Percentiles rank a stretch among this genome's conserved stretches.
Evolutionary conservation across 64 coral and sea anemone species (phyloP).

Genomic region (Hydrozoanthus tunicans): DNA sequence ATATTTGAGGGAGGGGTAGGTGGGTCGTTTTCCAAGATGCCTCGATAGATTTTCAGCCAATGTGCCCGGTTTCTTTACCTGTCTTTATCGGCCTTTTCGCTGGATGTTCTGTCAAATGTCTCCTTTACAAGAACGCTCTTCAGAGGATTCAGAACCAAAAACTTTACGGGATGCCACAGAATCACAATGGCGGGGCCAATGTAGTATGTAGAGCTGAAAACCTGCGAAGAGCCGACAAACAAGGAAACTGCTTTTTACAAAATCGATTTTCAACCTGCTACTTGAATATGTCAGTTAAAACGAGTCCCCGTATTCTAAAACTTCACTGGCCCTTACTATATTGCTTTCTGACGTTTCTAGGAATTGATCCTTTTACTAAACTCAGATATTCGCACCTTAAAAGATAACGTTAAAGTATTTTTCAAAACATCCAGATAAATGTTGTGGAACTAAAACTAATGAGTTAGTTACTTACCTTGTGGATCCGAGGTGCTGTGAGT

Average conservation of each 20-base stretch:
- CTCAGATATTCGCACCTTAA: too few relatives aligned
- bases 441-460: too few relatives aligned
- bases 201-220: conserved; percentile 41
- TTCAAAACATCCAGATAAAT: too few relatives aligned
- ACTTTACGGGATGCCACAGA: conserved; percentile 15
- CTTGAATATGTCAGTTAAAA: not conserved
- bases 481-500: conserved; percentile 52
- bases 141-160: conserved; percentile 28
- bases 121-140: conserved; percentile 7
- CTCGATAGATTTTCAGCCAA: too few relatives aligned
- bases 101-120: conserved; percentile 3
- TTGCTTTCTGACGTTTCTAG: too few relatives aligned
- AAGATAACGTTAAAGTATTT: too few relatives aligned
- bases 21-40: too few relatives aligned
- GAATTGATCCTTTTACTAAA: too few relatives aligned
- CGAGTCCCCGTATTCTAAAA: too few relatives aligned
- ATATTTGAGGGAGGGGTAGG: too few relatives aligned
- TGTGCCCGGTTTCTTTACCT: not conserved
- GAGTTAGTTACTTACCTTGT: conserved; percentile 45
- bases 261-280: not conserved
- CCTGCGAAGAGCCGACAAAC: not conserved
- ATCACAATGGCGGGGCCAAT: not conserved
- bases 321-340: too few relatives aligned
- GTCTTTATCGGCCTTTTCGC: conserved; percentile 31
- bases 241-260: not conserved